Conservation (phyloP, 2,888 invertebrate genomes). For the Drosophila lutescens region DNA sequence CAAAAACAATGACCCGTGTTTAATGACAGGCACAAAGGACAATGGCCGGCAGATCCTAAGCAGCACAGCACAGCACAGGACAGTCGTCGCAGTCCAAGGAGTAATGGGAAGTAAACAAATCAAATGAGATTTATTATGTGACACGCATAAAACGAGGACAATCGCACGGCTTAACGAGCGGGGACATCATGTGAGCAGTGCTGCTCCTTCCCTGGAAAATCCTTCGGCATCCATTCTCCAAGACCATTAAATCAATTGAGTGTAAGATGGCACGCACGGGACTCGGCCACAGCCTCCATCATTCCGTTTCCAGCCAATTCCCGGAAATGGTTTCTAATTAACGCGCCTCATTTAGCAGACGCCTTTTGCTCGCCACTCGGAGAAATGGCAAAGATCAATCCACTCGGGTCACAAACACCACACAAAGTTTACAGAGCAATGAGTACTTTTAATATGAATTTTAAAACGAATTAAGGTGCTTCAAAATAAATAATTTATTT, state of each 20-base stretch:
- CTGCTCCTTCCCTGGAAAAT: constrained; percentile 22
- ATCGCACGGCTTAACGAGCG: constrained; percentile 33
- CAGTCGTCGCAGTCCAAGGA: constrained; percentile 3
- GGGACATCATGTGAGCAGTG: constrained; percentile 24
- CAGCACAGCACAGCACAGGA: not conserved
- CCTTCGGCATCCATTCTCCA: not conserved
- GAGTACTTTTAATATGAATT: not conserved
- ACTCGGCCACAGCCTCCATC: constrained; percentile 32
- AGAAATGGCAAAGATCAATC: constrained; percentile 25
- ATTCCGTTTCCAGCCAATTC: constrained; percentile 40
- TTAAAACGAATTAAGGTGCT: no score
- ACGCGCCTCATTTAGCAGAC: constrained; percentile 71
- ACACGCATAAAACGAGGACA: constrained; percentile 75
- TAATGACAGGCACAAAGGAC: constrained; percentile 48
- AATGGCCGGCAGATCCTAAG: constrained; percentile 14
- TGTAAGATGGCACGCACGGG: constrained; percentile 72
- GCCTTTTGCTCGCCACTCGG: constrained; percentile 19
- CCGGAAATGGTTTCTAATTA: constrained; percentile 68
- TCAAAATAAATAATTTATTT: no score
- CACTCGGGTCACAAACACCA: not conserved
- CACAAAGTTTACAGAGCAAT: constrained; percentile 6
- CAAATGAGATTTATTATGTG: constrained; percentile 80
- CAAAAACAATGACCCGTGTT: constrained; percentile 58
- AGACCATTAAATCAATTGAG: constrained; percentile 77
- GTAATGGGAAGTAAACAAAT: constrained; percentile 76